Base-by-base conservation (phyloP, 2,888 invertebrate species). In the Biston betularia region DNA sequence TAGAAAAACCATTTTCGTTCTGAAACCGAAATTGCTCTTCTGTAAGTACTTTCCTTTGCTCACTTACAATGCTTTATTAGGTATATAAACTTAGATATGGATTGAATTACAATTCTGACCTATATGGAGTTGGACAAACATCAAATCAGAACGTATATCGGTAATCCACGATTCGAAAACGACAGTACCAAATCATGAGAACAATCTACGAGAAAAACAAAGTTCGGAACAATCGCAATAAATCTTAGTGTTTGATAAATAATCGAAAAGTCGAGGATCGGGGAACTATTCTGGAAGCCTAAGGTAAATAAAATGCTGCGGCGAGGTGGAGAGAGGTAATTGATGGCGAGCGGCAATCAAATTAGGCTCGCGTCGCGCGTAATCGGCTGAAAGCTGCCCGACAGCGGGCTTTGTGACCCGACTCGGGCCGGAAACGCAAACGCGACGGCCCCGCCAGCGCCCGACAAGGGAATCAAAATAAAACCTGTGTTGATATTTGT, bases 361-460 rank as follows among this genome's bases (percentile, higher is more conserved):
- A 93, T 93, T 92, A 92, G 88, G 87, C 85, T 85, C 85, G 86
- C 88, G 89, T 89, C 90, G 87, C 86, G 87, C 84, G 88, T 92
- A 91, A 92, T 92, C 92, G 90, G 86, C 90, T 90, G 89, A 91
- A 90, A 90, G 90, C 90, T 88, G 89, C 83, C 88, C 87, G 89
- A 85, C 86, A 82, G 84, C 82, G 81, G 82, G 87, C 87, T 88
- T 89, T 87, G 88, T 86, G 87, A 34, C 84, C 83, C 84, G 84
- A 71, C 76, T 69, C 78, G 77, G 66, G 77, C 77, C 74, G 74
- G 73, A 79, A 71, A 54, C 65, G 34, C 38, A 6, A 67, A 69
- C 71, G 66, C 68, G 72, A 35, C 59, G 44, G 24, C 15, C 46
- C 8, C 38, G 34, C 46, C 56, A 9, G 15, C 57, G 46, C 46